Percentiles rank a stretch among this genome's conserved stretches.
Conservation (phyloP, 2,797 vertebrate genomes). For the Lagorchestes hirsutus region DNA sequence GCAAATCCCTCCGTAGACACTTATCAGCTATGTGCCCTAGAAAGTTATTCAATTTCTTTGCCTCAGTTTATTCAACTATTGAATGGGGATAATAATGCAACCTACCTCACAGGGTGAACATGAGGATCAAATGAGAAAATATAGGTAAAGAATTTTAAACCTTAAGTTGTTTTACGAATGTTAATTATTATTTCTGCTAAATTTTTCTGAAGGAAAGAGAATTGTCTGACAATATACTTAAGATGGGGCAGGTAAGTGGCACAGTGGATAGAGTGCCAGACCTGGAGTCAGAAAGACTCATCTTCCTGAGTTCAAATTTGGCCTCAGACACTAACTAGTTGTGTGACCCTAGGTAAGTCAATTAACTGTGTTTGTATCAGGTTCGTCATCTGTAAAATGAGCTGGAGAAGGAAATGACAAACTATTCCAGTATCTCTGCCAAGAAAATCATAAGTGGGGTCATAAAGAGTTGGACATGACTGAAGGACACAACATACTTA, state of each 20-base stretch:
- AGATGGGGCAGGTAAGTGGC: background rate
- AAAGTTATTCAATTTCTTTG: background rate
- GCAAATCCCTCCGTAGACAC: background rate
- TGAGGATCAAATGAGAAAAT: background rate
- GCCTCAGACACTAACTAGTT: no score
- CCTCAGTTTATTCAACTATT: background rate
- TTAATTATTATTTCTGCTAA: background rate
- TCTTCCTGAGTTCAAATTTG: no score
- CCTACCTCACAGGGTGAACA: background rate
- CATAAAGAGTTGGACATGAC: no score
- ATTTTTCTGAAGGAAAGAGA: background rate
- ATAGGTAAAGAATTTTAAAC: background rate
- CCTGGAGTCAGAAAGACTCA: no score
- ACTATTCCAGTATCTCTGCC: no score
- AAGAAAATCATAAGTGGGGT: no score
- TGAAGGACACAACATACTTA: no score
- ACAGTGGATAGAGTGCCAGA: background rate
- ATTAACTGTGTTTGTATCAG: no score
- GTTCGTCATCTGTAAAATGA: no score
- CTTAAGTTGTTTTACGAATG: background rate
- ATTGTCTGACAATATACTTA: background rate
- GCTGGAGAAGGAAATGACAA: no score
- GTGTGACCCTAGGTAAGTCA: no score
- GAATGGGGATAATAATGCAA: background rate
- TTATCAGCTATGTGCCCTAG: no score